phyloP scores from a whole-genome alignment of 1,140 invertebrate genomes.

The Geopemphigus sp. region DNA sequence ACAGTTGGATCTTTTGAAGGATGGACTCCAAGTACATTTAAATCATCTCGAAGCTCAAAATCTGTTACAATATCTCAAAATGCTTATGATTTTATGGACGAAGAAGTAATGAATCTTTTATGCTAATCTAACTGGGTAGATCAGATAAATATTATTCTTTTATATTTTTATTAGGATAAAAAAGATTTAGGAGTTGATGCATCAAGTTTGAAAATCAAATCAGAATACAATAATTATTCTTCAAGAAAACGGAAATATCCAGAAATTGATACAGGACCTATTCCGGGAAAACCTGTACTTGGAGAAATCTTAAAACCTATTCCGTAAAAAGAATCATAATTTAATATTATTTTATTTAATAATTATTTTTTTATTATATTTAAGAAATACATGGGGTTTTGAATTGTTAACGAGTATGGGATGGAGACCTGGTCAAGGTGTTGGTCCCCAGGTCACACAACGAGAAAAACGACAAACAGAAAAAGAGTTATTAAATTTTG shows the following conservation, averaged over 20 bases:
- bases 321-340: constrained; percentile 57
- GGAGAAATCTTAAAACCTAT: constrained; percentile 75
- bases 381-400: constrained; percentile 82
- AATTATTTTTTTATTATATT: constrained; percentile 46
- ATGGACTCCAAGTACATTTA: constrained; percentile 88
- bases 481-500: constrained; percentile 56
- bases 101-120: constrained; percentile 65
- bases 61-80: constrained; percentile 60
- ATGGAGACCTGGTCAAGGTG: constrained; percentile 86
- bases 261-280: constrained; percentile 64
- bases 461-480: constrained; percentile 60
- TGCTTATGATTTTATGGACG: constrained; percentile 98
- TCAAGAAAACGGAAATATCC: constrained; percentile 56
- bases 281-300: constrained; percentile 77
- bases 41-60: constrained; percentile 78
- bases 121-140: neutral
- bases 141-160: constrained; percentile 11
- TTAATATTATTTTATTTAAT: neutral
- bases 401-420: constrained; percentile 81
- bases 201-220: constrained; percentile 72
- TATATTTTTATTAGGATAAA: constrained; percentile 66
- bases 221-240: constrained; percentile 64
- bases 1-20: constrained; percentile 94
- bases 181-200: constrained; percentile 95
- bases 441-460: constrained; percentile 71